Evolutionary conservation across 2,113 vertebrate genomes (phyloP), one percentile per base, ranked within the genome.

Genomic region (Eurypyga helias): DNA sequence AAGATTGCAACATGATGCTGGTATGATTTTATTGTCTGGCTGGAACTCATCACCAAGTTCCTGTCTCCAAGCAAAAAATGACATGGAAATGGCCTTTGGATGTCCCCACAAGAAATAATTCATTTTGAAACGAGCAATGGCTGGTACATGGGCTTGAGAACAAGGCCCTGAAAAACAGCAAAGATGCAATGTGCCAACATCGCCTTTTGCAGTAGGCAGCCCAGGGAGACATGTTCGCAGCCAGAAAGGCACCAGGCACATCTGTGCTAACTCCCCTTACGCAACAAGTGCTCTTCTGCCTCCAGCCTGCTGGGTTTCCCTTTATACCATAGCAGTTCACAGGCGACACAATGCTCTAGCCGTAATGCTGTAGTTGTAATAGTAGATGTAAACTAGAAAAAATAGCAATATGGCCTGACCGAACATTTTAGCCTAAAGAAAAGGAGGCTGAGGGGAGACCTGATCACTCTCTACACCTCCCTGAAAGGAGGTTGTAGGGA

Each of bases 31-130:
- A 19, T 17, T 38, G 43, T 43, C 78, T 91, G 85, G 58, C 88
- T 93, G 90, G 75, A 93, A 90, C 41, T 83, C 83, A 49, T 92
- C 70, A 77, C 36, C 52, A 31, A 83, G 62, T 93, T 93, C 86
- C 58, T 90, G 48, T 64, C 36, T 90, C 41, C 23, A 26, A 76
- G 73, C 10, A 57, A 45, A 86, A 48, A 79, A 57, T 58, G 36
- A 62, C 64, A 66, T 11, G 36, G 66, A 73, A 73, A 92, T 3
- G 28, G 25, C 41, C 33, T 80, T 49, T 55, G 54, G 17, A 38
- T 62, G 64, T 38, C 71, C 82, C 36, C 45, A n/a, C 11, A 52
- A 24, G 1, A 2, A 41, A 11, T 87, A 33, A 96, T 43, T 86
- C 54, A 77, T 58, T 85, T 78, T 8, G 13, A 77, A 79, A 81